Evolutionary conservation across 2,113 vertebrate genomes (phyloP), one percentile per base, ranked within the genome.

Genomic region (Prionailurus viverrinus): DNA sequence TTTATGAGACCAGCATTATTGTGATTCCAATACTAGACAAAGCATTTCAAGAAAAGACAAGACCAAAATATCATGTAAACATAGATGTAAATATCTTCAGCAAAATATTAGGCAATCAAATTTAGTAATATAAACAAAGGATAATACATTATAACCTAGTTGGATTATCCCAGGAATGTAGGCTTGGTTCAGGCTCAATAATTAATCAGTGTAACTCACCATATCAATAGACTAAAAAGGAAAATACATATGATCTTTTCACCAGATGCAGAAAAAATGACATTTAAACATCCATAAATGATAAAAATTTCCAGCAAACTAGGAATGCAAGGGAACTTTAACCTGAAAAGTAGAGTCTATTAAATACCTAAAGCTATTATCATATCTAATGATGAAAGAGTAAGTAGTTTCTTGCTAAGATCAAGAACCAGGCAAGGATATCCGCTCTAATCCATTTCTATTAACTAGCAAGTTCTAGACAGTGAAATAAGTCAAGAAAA

Each of bases 61-160:
- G 19, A 81, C 21, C 33, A 84, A 58, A 48, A 18, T 76, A 61
- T 23, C 45, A 55, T 5, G 4, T 55, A 71, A 91, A 76, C 3
- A 69, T 69, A 69, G 68, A 45, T 78, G 23, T 25, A 95, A 74
- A 68, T 87, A 41, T 87, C 29, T 82, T 94, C 58, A 53, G 76
- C 13, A 83, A 82, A 97, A 45, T 45, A n/a, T 87, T 74, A 95
- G 4, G 12, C 63, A 80, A 53, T 69, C 48, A 81, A 91, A 71
- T 81, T 41, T 58, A 91, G 31, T 73, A 93, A 81, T 71, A 71
- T 66, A n/a, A 31, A 63, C 63, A 94, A 48, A 86, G 6, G 41
- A 69, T 88, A 71, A 83, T n/a, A 82, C 14, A 66, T 85, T 7
- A 12, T 76, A 91, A 69, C 9, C 15, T 69, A 88, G 4, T 69